Evolutionary conservation across 2,888 invertebrate species (phyloP).

Genomic region (Yponomeuta cagnagella): DNA sequence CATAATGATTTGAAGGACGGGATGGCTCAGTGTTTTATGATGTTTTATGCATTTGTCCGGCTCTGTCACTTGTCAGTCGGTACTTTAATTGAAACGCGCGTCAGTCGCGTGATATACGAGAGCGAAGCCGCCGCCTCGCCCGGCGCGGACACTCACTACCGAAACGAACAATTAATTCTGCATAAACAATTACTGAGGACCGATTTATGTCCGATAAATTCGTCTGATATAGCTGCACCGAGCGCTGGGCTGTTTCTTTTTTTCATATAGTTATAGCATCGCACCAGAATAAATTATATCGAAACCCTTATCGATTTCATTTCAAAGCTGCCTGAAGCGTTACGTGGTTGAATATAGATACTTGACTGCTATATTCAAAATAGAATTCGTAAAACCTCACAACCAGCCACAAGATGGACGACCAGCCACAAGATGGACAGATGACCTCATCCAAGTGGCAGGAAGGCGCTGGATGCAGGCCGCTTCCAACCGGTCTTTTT

Average conservation of each 20-base stretch:
- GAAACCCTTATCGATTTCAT: conserved; percentile 50
- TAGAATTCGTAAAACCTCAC: conserved; percentile 1
- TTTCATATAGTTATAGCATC: neutral
- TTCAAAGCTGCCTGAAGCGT: conserved; percentile 38
- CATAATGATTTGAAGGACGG: conserved; percentile 22
- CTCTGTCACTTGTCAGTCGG: conserved; percentile 53
- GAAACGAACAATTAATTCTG: conserved; percentile 52
- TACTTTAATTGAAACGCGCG: conserved; percentile 62
- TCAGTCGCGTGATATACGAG: conserved; percentile 56
- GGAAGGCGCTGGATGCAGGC: too few species aligned
- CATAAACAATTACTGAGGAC: conserved; percentile 57
- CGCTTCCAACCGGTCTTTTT: too few species aligned
- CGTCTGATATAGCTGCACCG: conserved; percentile 33
- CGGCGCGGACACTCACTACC: conserved; percentile 38
- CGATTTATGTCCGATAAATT: conserved; percentile 57
- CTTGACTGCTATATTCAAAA: neutral
- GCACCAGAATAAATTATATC: conserved; percentile 13
- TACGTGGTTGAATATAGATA: conserved; percentile 14
- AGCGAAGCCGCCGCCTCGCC: conserved; percentile 29
- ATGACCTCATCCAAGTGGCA: too few species aligned
- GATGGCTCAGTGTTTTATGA: conserved; percentile 16
- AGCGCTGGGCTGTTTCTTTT: conserved; percentile 30
- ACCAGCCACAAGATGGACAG: too few species aligned
- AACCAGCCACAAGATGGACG: too few species aligned
- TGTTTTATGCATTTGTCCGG: conserved; percentile 38